A percentile compares a stretch with the other conserved stretches of the same genome.
These are phyloP conservation scores for Manis crassicaudata DNA, from an alignment of 2,797 vertebrate species.

Conservation along the genomic window DNA sequence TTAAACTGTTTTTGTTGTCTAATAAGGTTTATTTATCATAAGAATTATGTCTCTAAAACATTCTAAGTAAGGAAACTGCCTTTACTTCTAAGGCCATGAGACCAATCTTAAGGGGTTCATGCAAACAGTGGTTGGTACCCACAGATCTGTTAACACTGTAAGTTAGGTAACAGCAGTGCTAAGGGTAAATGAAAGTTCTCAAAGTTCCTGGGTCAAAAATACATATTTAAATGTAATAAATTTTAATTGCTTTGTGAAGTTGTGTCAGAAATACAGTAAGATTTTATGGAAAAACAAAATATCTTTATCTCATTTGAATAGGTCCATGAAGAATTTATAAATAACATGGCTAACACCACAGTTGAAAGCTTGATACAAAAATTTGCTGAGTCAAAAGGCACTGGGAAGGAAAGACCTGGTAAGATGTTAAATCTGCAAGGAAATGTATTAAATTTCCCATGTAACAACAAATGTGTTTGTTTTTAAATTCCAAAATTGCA, in stretches of 20 bases:
- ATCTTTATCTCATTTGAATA: conserved; percentile 80
- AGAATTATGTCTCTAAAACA: conserved; percentile 30
- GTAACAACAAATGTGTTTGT: neutral
- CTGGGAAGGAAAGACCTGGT: conserved; percentile 98
- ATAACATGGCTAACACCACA: conserved; percentile 97
- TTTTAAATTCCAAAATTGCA: conserved; percentile 47
- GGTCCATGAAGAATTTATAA: conserved; percentile 97
- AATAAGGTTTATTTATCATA: conserved; percentile 36
- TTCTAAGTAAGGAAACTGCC: neutral
- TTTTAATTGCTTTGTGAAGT: conserved; percentile 46
- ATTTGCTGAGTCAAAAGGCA: conserved; percentile 96
- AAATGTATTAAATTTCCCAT: conserved; percentile 24
- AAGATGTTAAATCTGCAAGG: conserved; percentile 75
- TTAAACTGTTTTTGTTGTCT: neutral
- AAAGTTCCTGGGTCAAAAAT: neutral
- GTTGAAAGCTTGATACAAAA: conserved; percentile 96
- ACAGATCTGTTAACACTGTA: neutral
- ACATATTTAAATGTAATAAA: neutral
- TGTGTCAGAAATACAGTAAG: conserved; percentile 28
- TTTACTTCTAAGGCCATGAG: neutral
- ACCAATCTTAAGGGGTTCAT: neutral
- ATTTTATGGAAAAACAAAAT: conserved; percentile 35
- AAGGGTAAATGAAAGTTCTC: neutral
- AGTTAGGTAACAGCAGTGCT: neutral
- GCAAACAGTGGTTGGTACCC: neutral